Evolutionary conservation across 2,113 vertebrate genomes (phyloP).

Genomic region (Megaceryle maxima): DNA sequence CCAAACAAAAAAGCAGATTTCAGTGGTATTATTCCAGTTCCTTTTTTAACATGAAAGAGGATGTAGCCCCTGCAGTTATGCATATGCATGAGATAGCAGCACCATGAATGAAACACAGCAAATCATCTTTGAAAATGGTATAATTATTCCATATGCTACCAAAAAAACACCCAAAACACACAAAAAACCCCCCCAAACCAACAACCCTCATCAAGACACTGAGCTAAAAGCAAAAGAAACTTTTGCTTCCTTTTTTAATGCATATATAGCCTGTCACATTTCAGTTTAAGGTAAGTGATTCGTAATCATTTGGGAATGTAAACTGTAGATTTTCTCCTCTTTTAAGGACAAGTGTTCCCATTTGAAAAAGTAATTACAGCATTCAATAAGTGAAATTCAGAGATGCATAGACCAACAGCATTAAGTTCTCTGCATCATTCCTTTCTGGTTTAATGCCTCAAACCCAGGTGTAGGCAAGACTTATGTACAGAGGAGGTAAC

Average conservation of each 20-base stretch:
- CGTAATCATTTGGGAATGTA: conserved; percentile 5
- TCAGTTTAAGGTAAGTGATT: conserved; percentile 45
- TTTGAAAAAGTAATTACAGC: conserved; percentile 23
- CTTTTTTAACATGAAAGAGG: background rate
- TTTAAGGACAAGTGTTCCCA: background rate
- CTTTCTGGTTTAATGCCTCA: background rate
- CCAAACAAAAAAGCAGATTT: background rate
- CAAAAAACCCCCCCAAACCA: background rate
- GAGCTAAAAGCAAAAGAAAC: background rate
- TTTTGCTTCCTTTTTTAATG: background rate
- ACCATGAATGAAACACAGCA: conserved; percentile 27
- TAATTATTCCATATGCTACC: background rate
- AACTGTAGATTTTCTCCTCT: conserved; percentile 32
- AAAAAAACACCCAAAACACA: background rate
- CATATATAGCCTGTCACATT: background rate
- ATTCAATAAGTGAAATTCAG: background rate
- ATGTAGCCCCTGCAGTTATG: background rate
- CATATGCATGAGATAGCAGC: background rate
- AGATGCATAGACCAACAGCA: background rate
- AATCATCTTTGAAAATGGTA: conserved; percentile 2
- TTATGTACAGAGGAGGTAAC: background rate
- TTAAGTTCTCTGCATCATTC: background rate
- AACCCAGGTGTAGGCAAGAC: background rate
- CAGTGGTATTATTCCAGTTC: background rate
- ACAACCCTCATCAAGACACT: background rate